Evolutionary conservation across 53 echinoderm and acorn worm species (phyloP), one percentile per base, ranked within the genome.

Genomic region (Antedon mediterranea): DNA sequence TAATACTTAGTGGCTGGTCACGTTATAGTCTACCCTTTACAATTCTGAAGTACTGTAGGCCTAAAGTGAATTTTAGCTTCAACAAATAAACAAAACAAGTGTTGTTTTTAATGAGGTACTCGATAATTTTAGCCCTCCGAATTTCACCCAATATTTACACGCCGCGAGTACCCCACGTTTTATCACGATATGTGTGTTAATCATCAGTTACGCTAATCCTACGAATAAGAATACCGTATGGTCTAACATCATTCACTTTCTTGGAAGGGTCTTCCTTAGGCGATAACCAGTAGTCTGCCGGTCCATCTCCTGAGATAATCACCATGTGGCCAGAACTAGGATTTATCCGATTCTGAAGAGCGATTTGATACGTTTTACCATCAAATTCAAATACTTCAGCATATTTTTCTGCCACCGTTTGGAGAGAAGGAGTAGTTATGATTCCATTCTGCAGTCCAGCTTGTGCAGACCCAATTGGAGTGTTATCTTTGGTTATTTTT

Each of bases 291-390:
- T 77, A 82, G 23, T 57, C 57, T 57, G 57, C 9, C 23, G 76
- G 43, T 30, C 4, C 9, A 0, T 76, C 75, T 1, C 44, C 44
- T 20, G 27, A 13, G 13, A 31, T 30, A 71, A 77, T 43, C 4
- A 18, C 34, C 71, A 82, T n/a, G 77, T 82, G 33, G 0, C 72
- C 77, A 57, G 2, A 18, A 0, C 31, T 71, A 5, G 57, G 57
- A 57, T 57, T 57, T 2, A 82, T 77, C 11, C 83, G 77, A 6
- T 82, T 82, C 77, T 82, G 83, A 14, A 82, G 83, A 42, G 72
- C 83, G 0, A 82, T 32, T 28, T 70, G 7, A 71, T 82, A 82
- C 3, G n/a, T 71, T 71, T 82, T 82, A 28, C 83, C 77, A 0
- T 77, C 71, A 34, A 77, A 43, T 29, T 29, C 42, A 31, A 82